These are phyloP conservation scores for Julus scandinavius DNA, from an alignment of 2,888 invertebrate species.

Conservation along the genomic window DNA sequence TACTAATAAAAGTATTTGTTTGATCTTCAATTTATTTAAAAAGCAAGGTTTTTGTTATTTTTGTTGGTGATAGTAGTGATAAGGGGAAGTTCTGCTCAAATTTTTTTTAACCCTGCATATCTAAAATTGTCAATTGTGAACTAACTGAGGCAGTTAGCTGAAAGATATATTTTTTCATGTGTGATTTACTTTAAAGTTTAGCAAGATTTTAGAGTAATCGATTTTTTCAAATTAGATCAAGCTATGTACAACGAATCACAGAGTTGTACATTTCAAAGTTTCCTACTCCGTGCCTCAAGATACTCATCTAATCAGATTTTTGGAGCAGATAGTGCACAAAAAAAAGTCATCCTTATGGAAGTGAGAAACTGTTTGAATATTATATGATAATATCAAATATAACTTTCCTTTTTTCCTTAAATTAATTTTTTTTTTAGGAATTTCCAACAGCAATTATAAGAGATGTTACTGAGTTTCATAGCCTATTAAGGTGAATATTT, in stretches of 20 bases:
- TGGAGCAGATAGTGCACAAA: neutral
- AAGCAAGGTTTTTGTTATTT: no score
- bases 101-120: no score
- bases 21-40: no score
- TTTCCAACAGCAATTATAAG: slow-evolving; percentile 48
- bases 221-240: slow-evolving; percentile 5
- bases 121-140: no score
- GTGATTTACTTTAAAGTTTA: neutral
- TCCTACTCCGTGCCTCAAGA: neutral
- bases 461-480: slow-evolving; percentile 43
- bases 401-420: neutral
- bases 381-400: neutral
- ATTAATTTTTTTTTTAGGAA: slow-evolving; percentile 24
- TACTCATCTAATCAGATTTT: slow-evolving; percentile 48
- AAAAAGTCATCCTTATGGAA: slow-evolving; percentile 48
- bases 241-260: slow-evolving; percentile 41
- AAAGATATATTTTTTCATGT: neutral
- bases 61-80: no score
- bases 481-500: slow-evolving; percentile 24
- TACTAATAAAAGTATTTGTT: no score
- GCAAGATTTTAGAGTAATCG: neutral
- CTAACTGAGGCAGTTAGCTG: no score
- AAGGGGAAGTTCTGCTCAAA: no score
- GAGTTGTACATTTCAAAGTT: slow-evolving; percentile 22
- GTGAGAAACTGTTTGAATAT: slow-evolving; percentile 22